Conservation (phyloP, 1,140 invertebrate species). For the Caligus rogercresseyi region DNA sequence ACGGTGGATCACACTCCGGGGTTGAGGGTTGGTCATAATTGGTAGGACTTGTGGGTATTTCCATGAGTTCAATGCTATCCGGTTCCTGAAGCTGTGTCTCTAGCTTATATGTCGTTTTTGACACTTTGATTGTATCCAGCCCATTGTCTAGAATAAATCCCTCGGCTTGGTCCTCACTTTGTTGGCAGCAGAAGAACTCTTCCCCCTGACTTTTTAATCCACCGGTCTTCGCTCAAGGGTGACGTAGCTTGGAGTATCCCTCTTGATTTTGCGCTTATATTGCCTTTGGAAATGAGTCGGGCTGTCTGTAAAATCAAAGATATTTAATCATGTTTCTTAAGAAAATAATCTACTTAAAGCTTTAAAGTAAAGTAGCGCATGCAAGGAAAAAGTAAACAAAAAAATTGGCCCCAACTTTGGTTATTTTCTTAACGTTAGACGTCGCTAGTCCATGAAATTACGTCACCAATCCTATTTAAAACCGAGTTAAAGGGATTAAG, state of each 20-base stretch:
- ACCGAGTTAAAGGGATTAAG: too few species aligned
- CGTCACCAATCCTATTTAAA: too few species aligned
- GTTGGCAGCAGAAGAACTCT: background rate
- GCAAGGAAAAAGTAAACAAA: too few species aligned
- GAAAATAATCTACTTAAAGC: too few species aligned
- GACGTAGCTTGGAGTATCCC: slow-evolving; percentile 6
- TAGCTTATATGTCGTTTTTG: slow-evolving; percentile 20
- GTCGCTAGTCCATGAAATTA: too few species aligned
- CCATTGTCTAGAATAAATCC: background rate
- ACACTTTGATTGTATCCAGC: slow-evolving; percentile 11
- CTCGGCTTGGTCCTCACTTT: background rate
- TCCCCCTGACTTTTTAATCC: background rate
- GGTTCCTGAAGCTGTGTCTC: background rate
- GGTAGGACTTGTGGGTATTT: slow-evolving; percentile 19
- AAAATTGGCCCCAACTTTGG: too few species aligned
- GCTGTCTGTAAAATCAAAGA: background rate
- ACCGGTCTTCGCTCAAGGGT: slow-evolving; percentile 8
- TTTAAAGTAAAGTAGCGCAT: too few species aligned
- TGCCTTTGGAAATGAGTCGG: slow-evolving; percentile 19
- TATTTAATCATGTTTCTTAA: too few species aligned
- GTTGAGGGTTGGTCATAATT: slow-evolving; percentile 17
- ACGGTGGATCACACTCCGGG: slow-evolving; percentile 16
- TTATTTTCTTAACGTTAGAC: too few species aligned
- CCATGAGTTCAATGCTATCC: slow-evolving; percentile 17
- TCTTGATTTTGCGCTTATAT: slow-evolving; percentile 18